A percentile compares a stretch with the other conserved stretches of the same genome.
Evolutionary conservation across 2,113 vertebrate genomes (phyloP).

Genomic region (Gymnorhina tibicen): DNA sequence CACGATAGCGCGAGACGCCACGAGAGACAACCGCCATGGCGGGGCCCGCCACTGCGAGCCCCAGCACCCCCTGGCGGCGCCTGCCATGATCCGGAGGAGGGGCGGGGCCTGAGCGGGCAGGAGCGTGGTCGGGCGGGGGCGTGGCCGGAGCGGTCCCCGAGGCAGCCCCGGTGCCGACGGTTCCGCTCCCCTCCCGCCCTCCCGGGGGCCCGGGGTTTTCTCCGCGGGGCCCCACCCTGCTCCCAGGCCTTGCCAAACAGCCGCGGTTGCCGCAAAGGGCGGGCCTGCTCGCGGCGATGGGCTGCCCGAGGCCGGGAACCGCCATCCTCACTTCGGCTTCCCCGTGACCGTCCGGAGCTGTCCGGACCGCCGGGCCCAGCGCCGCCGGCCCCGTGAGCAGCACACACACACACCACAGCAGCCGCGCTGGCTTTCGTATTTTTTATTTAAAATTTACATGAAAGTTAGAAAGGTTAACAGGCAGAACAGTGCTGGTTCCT

Average conservation of each 20-base stretch:
- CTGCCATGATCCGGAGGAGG: no score
- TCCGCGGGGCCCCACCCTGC: no score
- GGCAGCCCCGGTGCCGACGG: no score
- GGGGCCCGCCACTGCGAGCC: no score
- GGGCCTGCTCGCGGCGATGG: not conserved
- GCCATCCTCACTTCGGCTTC: not conserved
- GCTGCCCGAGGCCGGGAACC: not conserved
- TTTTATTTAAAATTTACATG: slow-evolving; percentile 73
- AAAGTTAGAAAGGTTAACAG: slow-evolving; percentile 61
- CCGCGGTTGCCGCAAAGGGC: not conserved
- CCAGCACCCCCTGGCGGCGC: not conserved
- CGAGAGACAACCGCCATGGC: not conserved
- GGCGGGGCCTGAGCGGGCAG: not conserved
- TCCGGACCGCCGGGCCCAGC: no score
- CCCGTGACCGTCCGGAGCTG: not conserved
- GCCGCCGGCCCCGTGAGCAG: not conserved
- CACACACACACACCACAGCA: not conserved
- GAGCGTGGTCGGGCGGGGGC: no score
- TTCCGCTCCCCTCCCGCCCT: no score
- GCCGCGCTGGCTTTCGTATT: not conserved
- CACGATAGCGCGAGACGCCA: not conserved
- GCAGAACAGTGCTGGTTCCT: slow-evolving; percentile 52
- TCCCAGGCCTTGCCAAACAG: not conserved
- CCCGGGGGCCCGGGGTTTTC: not conserved
- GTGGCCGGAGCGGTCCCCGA: no score